Evolutionary conservation across 2,797 vertebrate species (phyloP).

Genomic region (Etheostoma nigrum): DNA sequence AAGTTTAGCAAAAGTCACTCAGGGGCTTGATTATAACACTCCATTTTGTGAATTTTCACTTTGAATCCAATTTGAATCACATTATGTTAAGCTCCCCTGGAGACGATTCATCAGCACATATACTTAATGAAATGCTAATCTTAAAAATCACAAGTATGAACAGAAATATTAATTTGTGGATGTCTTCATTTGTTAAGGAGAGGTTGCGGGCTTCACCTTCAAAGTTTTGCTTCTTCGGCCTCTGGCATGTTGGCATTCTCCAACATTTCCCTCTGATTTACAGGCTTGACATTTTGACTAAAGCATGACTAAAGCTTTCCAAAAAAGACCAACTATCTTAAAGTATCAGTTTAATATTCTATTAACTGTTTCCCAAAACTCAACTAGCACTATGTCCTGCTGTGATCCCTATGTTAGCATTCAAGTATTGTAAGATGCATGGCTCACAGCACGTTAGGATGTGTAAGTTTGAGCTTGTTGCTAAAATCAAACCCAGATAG

Average conservation of each 20-base stretch:
- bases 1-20: conserved; percentile 68
- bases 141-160: conserved; percentile 48
- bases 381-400: not conserved
- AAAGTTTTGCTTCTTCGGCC: conserved; percentile 35
- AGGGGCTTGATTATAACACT: conserved; percentile 63
- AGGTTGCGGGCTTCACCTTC: conserved; percentile 35
- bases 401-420: not conserved
- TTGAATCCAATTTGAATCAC: conserved; percentile 70
- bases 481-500: not conserved
- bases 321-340: conserved; percentile 19
- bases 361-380: conserved; percentile 15
- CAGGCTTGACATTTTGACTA: conserved; percentile 38
- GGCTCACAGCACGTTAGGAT: not conserved
- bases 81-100: conserved; percentile 67
- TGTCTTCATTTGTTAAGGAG: conserved; percentile 29
- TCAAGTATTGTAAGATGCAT: not conserved
- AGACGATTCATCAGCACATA: conserved; percentile 39
- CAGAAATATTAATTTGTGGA: conserved; percentile 33
- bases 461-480: conserved; percentile 22
- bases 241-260: conserved; percentile 41
- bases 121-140: conserved; percentile 35
- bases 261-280: conserved; percentile 22
- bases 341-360: conserved; percentile 2
- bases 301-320: conserved; percentile 44
- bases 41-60: conserved; percentile 61